Base-by-base conservation (phyloP, 53 echinoderm and acorn worm genomes). In the Astropecten irregularis region DNA sequence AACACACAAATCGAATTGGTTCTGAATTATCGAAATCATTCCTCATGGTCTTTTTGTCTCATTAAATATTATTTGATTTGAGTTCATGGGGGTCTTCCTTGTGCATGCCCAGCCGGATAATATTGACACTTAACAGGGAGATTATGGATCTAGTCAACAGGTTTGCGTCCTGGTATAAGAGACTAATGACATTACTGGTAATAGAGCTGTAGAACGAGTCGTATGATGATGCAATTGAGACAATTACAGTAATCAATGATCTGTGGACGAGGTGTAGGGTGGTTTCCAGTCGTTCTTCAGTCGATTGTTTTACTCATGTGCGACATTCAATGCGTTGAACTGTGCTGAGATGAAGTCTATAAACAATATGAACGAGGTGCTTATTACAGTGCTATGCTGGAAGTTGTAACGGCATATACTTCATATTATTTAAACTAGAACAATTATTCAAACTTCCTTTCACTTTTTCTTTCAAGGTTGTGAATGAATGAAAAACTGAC, bases 161-260 rank as follows among this genome's bases (percentile, higher is more conserved):
- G 74, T 74, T 74, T 74, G 74, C 35, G 50, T 37, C 74, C 58
- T 57, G 57, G 57, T 50, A 39, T 40, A 57, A 57, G 74, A 74
- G 74, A 74, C 74, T 74, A 74, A 74, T 74, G 74, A 42, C 74
- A 74, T 74, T 74, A 74, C 55, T 26, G 74, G 74, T 38, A 74
- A 74, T 32, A 56, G 74, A 74, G 74, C 74, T 74, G 55, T 56
- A 74, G 74, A 54, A 74, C 56, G 74, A 33, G 39, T 74, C 56
- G 74, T 38, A 57, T 55, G 74, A 38, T 55, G 56, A 74, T 74
- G 74, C 57, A 74, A 57, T 74, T 74, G 74, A 74, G 74, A 74
- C 74, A 74, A 74, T 74, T 74, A 74, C 74, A 38, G 74, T 74
- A 74, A 74, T 74, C 74, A 74, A 74, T 74, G 74, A 74, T 74